phyloP scores from a whole-genome alignment of 2,113 vertebrate species.

The Oncorhynchus nerka region DNA sequence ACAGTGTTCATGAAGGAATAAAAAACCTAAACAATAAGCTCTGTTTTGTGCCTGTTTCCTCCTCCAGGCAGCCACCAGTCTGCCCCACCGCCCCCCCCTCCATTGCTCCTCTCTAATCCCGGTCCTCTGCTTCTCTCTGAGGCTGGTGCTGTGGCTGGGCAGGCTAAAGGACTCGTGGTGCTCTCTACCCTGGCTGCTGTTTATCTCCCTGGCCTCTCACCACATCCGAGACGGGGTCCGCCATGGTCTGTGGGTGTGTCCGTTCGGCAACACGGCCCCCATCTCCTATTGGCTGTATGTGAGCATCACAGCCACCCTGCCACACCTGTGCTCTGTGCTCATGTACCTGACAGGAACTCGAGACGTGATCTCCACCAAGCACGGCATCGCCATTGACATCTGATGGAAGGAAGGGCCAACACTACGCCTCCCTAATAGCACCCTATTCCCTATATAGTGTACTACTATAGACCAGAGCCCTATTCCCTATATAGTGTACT shows the following conservation, averaged over 20 bases:
- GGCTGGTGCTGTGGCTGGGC: slow-evolving; percentile 84
- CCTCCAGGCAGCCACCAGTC: slow-evolving; percentile 83
- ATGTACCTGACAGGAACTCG: slow-evolving; percentile 94
- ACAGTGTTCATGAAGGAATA: too few species aligned
- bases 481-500: too few species aligned
- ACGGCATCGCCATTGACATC: slow-evolving; percentile 87
- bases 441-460: too few species aligned
- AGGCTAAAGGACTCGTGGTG: slow-evolving; percentile 92
- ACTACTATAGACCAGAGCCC: too few species aligned
- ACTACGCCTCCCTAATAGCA: too few species aligned
- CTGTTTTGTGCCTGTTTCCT: slow-evolving; percentile 9
- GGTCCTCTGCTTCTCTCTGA: slow-evolving; percentile 79
- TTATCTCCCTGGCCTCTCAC: slow-evolving; percentile 92
- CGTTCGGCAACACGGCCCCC: slow-evolving; percentile 89
- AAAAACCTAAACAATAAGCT: not conserved
- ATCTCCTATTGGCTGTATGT: slow-evolving; percentile 93
- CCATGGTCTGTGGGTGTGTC: slow-evolving; percentile 93
- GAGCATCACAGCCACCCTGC: slow-evolving; percentile 86
- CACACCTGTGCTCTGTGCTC: slow-evolving; percentile 88
- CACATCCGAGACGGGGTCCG: slow-evolving; percentile 90
- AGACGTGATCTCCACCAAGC: slow-evolving; percentile 88
- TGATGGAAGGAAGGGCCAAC: slow-evolving; percentile 46
- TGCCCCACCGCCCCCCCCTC: slow-evolving; percentile 86
- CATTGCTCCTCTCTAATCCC: slow-evolving; percentile 94
- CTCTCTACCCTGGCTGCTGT: slow-evolving; percentile 95